phyloP scores from a whole-genome alignment of 2,797 vertebrate genomes.

The Tympanoctomys barrerae region DNA sequence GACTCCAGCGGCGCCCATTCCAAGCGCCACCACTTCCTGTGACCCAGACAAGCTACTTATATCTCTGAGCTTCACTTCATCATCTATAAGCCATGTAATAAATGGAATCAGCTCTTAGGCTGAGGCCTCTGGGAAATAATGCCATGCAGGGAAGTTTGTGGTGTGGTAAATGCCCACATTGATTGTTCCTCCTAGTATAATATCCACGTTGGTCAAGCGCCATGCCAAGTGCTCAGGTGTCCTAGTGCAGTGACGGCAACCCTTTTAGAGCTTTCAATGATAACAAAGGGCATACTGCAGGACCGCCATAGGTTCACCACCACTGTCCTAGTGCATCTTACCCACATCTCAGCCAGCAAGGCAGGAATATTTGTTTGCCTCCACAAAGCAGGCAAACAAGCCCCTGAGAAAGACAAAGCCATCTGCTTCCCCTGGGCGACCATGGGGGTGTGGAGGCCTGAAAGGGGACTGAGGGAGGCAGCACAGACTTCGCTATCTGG shows the following conservation, averaged over 20 bases:
- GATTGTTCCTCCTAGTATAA: background rate
- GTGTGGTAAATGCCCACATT: background rate
- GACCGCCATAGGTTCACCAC: background rate
- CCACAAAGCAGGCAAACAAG: background rate
- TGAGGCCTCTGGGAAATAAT: background rate
- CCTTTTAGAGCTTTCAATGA: background rate
- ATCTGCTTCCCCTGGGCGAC: background rate
- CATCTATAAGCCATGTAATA: background rate
- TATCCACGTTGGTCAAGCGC: rapidly evolving
- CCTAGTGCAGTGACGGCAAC: background rate
- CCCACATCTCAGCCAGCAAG: background rate
- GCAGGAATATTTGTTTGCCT: background rate
- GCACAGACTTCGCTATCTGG: background rate
- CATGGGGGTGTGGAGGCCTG: background rate
- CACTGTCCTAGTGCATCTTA: background rate
- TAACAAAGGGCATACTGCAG: background rate
- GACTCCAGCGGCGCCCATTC: background rate
- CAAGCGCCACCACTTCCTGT: background rate
- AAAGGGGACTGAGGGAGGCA: background rate
- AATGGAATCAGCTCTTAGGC: background rate
- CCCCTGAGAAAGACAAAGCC: background rate
- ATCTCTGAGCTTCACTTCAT: background rate
- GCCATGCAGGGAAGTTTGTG: background rate
- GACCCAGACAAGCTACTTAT: background rate
- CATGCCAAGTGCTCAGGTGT: background rate